phyloP scores from a whole-genome alignment of 1,140 invertebrate species.

The Drosophila burlai region DNA sequence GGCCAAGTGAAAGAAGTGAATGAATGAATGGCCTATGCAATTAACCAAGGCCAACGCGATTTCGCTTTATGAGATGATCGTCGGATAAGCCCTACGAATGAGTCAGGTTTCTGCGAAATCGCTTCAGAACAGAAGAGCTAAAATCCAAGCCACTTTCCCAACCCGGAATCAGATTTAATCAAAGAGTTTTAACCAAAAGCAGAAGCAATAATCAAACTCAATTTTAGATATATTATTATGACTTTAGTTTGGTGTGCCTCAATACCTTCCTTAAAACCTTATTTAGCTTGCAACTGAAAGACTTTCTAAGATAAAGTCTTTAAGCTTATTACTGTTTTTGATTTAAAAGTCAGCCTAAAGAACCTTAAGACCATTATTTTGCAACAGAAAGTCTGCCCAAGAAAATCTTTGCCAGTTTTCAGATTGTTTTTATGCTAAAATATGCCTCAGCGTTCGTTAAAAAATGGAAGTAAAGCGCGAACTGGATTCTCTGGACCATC shows the following conservation, averaged over 20 bases:
- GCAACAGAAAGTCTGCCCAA: background rate
- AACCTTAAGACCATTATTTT: background rate
- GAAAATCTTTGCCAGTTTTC: background rate
- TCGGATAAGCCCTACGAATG: conserved; percentile 21
- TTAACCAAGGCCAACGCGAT: conserved; percentile 34
- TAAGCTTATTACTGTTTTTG: background rate
- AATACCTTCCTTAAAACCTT: background rate
- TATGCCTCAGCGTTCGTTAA: conserved; percentile 24
- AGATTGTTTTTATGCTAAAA: conserved; percentile 33
- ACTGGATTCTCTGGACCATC: conserved; percentile 35
- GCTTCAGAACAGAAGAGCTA: background rate
- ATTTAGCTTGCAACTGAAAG: background rate
- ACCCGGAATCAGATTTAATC: background rate
- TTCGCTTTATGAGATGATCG: conserved; percentile 27
- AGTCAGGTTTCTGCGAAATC: conserved; percentile 20
- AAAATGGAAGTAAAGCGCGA: conserved; percentile 13
- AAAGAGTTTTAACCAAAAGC: background rate
- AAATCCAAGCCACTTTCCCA: background rate
- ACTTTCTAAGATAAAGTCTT: background rate
- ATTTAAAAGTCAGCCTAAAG: too few species aligned
- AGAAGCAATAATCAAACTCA: background rate
- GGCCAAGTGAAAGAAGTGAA: conserved; percentile 40
- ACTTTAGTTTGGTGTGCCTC: background rate
- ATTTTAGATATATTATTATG: too few species aligned
- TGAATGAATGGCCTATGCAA: conserved; percentile 46